Evolutionary conservation across 2,888 invertebrate species (phyloP), one percentile per base, ranked within the genome.

Genomic region (Elegia similella): DNA sequence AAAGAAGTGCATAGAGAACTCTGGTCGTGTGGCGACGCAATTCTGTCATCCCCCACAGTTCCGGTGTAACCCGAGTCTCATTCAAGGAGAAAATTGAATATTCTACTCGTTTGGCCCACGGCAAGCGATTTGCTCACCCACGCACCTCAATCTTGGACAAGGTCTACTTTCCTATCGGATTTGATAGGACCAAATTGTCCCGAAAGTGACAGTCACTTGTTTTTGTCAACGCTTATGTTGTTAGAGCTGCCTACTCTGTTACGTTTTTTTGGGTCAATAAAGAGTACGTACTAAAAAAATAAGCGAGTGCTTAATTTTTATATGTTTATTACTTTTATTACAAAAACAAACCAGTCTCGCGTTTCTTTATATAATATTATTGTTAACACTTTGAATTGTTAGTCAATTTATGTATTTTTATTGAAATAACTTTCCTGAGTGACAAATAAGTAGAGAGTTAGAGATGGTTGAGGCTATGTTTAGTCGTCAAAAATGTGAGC

Each of bases 1-100:
- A 69, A 68, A 72, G 68, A 66, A 70, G 67, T 67, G 64, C 66
- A 63, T 60, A 67, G 61, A 65, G 63, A 64, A 63, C 65, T 66
- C 57, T 58, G 56, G 53, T 56, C 53, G 53, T 50, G 61, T 53
- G 59, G 38, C 53, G 59, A 57, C 55, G 57, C 62, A 62, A 58
- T 65, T 58, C 60, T 62, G 57, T 65, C 69, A 59, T 59, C 72
- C 74, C 70, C 67, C 69, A 60, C 70, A 68, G 61, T 63, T 68
- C 58, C 56, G 54, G 59, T 52, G 59, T 58, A 55, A 54, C 48
- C 54, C 53, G 56, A 56, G 15, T 23, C 48, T 42, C 30, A 16
- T 56, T 50, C 48, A 42, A 56, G 42, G 42, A 56, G 48, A 48
- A 56, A 56, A 56, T 56, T 55, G 1, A 56, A 48, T 56, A 56